These are phyloP conservation scores for Solea senegalensis DNA, from an alignment of 2,113 vertebrate species.

Conservation along the genomic window DNA sequence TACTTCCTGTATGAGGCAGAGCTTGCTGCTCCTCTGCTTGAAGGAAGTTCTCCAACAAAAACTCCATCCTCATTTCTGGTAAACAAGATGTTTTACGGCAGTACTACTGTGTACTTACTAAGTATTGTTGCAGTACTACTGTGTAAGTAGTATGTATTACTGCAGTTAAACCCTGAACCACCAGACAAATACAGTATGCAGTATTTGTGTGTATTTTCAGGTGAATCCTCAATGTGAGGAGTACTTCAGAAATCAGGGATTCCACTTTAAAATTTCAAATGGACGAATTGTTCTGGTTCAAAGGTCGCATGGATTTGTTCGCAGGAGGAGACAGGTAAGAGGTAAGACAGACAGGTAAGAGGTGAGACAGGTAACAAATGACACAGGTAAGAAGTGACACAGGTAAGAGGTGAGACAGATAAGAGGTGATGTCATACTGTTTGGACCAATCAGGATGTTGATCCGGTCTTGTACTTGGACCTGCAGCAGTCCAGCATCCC, in stretches of 20 bases:
- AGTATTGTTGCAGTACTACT: background rate
- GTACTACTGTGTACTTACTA: background rate
- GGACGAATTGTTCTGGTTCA: conserved; percentile 83
- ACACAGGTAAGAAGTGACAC: too few relatives aligned
- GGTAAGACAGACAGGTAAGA: conserved; percentile 69
- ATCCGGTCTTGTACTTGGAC: background rate
- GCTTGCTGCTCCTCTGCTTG: conserved; percentile 72
- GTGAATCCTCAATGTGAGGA: conserved; percentile 83
- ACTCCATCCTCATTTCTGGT: conserved; percentile 77
- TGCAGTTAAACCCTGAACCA: too few relatives aligned
- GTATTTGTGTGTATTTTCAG: conserved; percentile 53
- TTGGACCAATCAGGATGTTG: background rate
- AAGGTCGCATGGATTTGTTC: conserved; percentile 65
- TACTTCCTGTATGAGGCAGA: conserved; percentile 91
- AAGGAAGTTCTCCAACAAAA: conserved; percentile 35
- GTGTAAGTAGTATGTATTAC: background rate
- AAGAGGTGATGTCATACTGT: conserved; percentile 2
- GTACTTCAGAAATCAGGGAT: conserved; percentile 85
- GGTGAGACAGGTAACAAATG: background rate
- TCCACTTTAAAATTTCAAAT: conserved; percentile 82
- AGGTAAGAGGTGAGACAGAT: conserved; percentile 75
- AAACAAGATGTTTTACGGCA: background rate
- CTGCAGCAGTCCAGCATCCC: conserved; percentile 36
- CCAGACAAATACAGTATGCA: background rate
- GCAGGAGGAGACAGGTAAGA: conserved; percentile 60